A percentile compares a stretch with the other conserved stretches of the same genome.
These are phyloP conservation scores for Thaumetopoea pityocampa DNA, from an alignment of 1,140 invertebrate genomes.

Conservation along the genomic window DNA sequence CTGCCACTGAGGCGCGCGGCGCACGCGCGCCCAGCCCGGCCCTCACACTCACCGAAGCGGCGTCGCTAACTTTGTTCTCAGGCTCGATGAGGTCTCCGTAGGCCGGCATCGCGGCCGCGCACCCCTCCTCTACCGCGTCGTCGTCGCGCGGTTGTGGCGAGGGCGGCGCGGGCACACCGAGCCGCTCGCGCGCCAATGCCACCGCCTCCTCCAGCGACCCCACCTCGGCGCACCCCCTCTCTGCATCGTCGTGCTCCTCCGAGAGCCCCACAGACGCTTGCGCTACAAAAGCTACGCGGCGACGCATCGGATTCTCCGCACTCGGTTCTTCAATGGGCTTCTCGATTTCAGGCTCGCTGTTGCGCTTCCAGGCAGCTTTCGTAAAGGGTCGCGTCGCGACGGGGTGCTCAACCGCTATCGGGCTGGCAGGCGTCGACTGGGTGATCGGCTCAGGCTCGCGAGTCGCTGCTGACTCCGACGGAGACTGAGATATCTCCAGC, in stretches of 20 bases:
- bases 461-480: conserved; percentile 20
- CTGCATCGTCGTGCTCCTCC: conserved; percentile 57
- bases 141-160: conserved; percentile 54
- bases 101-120: conserved; percentile 62
- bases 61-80: conserved; percentile 39
- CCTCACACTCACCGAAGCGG: conserved; percentile 48
- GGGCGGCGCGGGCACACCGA: conserved; percentile 44
- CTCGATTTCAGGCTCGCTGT: conserved; percentile 48
- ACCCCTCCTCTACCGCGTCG: conserved; percentile 61
- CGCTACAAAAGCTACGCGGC: conserved; percentile 64
- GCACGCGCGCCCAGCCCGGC: conserved; percentile 21
- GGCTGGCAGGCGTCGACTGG: conserved; percentile 43
- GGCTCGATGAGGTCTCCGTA: conserved; percentile 70
- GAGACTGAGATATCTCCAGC: conserved; percentile 9
- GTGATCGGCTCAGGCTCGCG: conserved; percentile 16
- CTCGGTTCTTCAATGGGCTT: conserved; percentile 68
- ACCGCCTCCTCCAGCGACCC: conserved; percentile 68
- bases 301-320: conserved; percentile 54
- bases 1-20: conserved; percentile 35
- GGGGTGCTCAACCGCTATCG: conserved; percentile 64
- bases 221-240: conserved; percentile 38
- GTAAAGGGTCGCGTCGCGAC: conserved; percentile 67
- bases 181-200: conserved; percentile 57
- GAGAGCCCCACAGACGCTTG: conserved; percentile 57
- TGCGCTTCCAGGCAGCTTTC: conserved; percentile 66